phyloP scores from a whole-genome alignment of 1,140 invertebrate genomes.

The Meteorus sp. region DNA sequence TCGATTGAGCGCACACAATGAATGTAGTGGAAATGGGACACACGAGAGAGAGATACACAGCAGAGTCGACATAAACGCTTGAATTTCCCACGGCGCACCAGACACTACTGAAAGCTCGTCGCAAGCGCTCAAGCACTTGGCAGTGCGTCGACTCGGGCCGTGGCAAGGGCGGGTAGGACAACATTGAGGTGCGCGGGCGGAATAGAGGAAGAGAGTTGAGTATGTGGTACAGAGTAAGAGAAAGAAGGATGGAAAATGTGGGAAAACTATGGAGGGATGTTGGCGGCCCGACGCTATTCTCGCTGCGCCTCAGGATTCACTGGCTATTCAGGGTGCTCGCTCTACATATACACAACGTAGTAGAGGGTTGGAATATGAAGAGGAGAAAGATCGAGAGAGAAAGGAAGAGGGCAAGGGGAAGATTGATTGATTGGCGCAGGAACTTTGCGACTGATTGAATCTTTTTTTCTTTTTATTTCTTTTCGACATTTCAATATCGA shows the following conservation, averaged over 20 bases:
- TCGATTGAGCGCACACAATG: background rate
- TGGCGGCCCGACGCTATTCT: constrained; percentile 13
- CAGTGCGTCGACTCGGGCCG: constrained; percentile 54
- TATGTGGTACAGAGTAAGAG: too few species aligned
- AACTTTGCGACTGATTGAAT: constrained; percentile 59
- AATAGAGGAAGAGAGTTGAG: too few species aligned
- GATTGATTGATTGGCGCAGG: constrained; percentile 55
- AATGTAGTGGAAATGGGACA: background rate
- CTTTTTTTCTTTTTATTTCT: constrained; percentile 50
- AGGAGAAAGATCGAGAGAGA: too few species aligned
- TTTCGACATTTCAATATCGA: constrained; percentile 56
- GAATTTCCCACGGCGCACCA: constrained; percentile 44
- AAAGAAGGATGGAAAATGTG: too few species aligned
- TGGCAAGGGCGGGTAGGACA: too few species aligned
- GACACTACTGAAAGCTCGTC: constrained; percentile 57
- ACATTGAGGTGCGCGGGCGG: constrained; percentile 41
- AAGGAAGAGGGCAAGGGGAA: background rate
- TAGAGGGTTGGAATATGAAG: background rate
- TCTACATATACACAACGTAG: constrained; percentile 8
- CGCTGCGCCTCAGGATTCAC: constrained; percentile 8
- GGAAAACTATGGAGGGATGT: too few species aligned
- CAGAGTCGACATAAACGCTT: constrained; percentile 17
- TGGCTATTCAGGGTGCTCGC: constrained; percentile 24
- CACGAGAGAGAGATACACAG: too few species aligned
- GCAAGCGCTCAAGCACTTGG: constrained; percentile 53